A percentile compares a stretch with the other conserved stretches of the same genome.
These are phyloP conservation scores for Teleopsis dalmanni DNA, from an alignment of 1,140 invertebrate genomes.

Conservation along the genomic window DNA sequence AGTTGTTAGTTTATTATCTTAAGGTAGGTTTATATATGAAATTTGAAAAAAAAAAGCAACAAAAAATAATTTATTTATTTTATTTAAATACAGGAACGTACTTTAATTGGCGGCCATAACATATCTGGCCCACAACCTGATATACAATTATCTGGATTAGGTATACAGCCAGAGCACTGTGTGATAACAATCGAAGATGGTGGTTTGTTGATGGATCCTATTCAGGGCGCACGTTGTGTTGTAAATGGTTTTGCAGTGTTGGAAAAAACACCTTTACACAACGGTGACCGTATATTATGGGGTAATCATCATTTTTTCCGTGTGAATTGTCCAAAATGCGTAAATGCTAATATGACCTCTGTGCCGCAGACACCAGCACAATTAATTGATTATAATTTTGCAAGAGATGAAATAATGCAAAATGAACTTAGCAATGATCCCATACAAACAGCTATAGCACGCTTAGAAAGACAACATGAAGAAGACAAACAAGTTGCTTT, in stretches of 20 bases:
- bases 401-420: constrained; percentile 88
- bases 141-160: constrained; percentile 89
- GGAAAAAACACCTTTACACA: constrained; percentile 64
- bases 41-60: too few relatives aligned
- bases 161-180: constrained; percentile 91
- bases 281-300: constrained; percentile 95
- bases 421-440: constrained; percentile 90
- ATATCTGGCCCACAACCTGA: constrained; percentile 72
- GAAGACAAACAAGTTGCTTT: constrained; percentile 94
- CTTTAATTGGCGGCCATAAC: constrained; percentile 67
- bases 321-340: constrained; percentile 84
- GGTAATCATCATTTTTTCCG: constrained; percentile 98
- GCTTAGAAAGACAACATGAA: constrained; percentile 87
- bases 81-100: constrained; percentile 59
- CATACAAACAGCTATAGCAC: constrained; percentile 87
- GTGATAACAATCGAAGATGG: constrained; percentile 78
- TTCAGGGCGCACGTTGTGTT: constrained; percentile 75
- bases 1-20: constrained; percentile 94
- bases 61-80: too few relatives aligned
- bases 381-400: constrained; percentile 92
- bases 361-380: constrained; percentile 80
- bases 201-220: constrained; percentile 75
- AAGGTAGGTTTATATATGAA: too few relatives aligned
- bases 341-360: constrained; percentile 54
- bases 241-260: constrained; percentile 71